Base-by-base conservation (phyloP, 2,888 invertebrate genomes). In the Tenthredo distinguenda region DNA sequence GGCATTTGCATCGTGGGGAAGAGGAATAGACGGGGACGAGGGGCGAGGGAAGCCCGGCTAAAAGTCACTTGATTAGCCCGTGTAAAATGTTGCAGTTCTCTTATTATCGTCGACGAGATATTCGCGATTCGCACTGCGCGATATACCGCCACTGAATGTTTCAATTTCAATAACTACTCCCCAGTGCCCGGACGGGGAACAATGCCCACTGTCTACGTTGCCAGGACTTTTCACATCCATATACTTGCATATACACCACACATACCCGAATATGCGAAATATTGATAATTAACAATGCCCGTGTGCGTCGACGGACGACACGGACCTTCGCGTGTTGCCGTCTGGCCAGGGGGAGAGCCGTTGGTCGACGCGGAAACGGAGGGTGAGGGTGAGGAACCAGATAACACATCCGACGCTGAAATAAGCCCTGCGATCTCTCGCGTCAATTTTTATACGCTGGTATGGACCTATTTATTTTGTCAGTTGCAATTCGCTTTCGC, bases 151-250 rank as follows among this genome's bases (percentile, higher is more conserved):
- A 62, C 37, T 68, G 91, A 92, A 92, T 93, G 93, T 93, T 93
- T 93, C 93, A 93, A 93, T 93, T 93, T 93, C 94, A 93, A 93
- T 93, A 93, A 94, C 93, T 93, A 91, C 92, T 93, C 94, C 94
- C 93, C 90, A 91, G 93, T 91, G 93, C 92, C 91, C 88, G 86
- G 81, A 76, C 68, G 40, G 34, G 21, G 84, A 85, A 86, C 86
- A 86, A 86, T 87, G 85, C 79, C 82, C 82, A 43, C 84, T 50
- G 72, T 68, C 82, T 55, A 40, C 81, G 47, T 71, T 86, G 74
- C 85, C 81, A 68, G 40, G 50, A 40, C 82, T 47, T 77, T 81
- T 86, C 58, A 86, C 83, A 85, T 86, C 15, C 31, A 43, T 34
- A 77, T 43, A 10, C 47, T 50, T 50, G 4, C 31, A 55, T 37